Conservation (phyloP, 1,140 invertebrate species). For the Sminthurides bifidus region DNA sequence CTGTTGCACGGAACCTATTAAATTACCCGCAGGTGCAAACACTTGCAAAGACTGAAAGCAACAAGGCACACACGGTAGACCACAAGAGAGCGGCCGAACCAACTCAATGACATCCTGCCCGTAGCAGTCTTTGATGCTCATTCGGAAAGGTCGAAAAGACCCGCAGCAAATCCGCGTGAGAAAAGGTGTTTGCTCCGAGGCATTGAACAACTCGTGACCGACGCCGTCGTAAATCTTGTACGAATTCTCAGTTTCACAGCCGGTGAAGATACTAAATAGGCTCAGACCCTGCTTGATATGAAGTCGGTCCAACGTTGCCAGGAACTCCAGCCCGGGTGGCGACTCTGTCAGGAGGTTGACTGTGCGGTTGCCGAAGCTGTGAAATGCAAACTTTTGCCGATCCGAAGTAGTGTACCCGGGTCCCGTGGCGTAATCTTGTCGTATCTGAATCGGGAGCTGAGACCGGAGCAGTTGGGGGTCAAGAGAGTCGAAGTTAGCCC, state of each 20-base stretch:
- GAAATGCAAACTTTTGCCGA: too few relatives aligned
- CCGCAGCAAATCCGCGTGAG: conserved; percentile 64
- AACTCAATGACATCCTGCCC: conserved; percentile 66
- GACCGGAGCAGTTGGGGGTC: too few relatives aligned
- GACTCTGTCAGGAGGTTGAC: too few relatives aligned
- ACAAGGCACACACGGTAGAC: conserved; percentile 66
- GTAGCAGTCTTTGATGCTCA: conserved; percentile 68
- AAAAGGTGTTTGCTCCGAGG: conserved; percentile 68
- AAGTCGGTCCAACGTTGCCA: conserved; percentile 76
- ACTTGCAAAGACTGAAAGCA: conserved; percentile 50
- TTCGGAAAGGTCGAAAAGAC: conserved; percentile 63
- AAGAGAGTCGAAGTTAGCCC: too few relatives aligned
- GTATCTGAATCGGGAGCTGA: too few relatives aligned
- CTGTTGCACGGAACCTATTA: conserved; percentile 57
- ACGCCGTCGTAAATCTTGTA: conserved; percentile 40
- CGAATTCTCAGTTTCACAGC: conserved; percentile 33
- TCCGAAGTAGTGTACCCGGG: too few relatives aligned
- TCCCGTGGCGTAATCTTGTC: too few relatives aligned
- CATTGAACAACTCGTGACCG: conserved; percentile 70
- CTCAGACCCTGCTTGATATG: conserved; percentile 79
- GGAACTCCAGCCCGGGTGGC: conserved; percentile 85
- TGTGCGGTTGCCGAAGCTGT: too few relatives aligned
- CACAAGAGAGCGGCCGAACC: conserved; percentile 60
- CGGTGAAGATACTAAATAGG: conserved; percentile 47
- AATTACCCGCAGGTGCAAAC: conserved; percentile 22